Conservation (phyloP, 1,140 invertebrate genomes). For the Scaptomyza pallida region DNA sequence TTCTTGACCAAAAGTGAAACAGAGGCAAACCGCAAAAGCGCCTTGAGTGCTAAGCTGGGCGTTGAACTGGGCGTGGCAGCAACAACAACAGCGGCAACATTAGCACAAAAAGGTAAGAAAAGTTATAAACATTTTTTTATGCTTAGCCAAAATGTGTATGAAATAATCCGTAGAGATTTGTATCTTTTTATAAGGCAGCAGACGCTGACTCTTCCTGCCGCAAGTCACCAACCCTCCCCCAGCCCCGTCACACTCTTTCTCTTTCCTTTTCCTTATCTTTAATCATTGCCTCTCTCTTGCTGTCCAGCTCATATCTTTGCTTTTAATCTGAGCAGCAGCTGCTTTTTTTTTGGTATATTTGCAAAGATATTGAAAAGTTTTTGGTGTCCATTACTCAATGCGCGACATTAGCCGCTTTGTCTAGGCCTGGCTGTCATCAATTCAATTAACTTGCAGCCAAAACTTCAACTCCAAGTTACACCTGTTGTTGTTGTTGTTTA, state of each 20-base stretch:
- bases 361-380: constrained; percentile 72
- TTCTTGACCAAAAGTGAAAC: constrained; percentile 67
- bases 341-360: constrained; percentile 46
- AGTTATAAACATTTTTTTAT: constrained; percentile 65
- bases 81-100: constrained; percentile 7
- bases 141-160: constrained; percentile 61
- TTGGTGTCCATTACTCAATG: constrained; percentile 1
- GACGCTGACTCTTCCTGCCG: constrained; percentile 14
- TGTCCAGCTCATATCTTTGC: constrained; percentile 57
- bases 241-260: too few relatives aligned
- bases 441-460: constrained; percentile 66
- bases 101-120: constrained; percentile 66
- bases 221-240: too few relatives aligned
- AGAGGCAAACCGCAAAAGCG: constrained; percentile 63
- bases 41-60: constrained; percentile 63
- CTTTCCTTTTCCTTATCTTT: constrained; percentile 1
- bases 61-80: constrained; percentile 50
- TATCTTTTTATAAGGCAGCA: constrained; percentile 66
- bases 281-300: constrained; percentile 15
- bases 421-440: constrained; percentile 67
- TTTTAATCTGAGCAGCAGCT: constrained; percentile 71
- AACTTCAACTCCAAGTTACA: constrained; percentile 43
- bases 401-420: background rate
- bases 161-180: constrained; percentile 79
- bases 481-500: constrained; percentile 60